A percentile compares a stretch with the other conserved stretches of the same genome.
These are phyloP conservation scores for Cuculus canorus DNA, from an alignment of 2,797 vertebrate species.

Conservation along the genomic window DNA sequence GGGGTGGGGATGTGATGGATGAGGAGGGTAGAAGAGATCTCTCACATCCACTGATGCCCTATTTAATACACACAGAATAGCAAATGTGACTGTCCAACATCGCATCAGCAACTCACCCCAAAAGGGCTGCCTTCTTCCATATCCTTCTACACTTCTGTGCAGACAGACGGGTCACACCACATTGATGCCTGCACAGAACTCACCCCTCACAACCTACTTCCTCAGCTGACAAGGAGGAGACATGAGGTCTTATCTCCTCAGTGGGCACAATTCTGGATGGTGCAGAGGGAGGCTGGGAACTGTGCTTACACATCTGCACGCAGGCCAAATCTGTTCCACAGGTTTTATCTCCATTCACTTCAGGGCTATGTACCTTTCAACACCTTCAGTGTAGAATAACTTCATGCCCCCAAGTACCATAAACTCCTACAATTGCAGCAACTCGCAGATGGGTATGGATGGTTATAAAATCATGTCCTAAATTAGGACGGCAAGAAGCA, in stretches of 20 bases:
- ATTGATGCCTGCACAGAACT: background rate
- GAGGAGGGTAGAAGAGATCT: background rate
- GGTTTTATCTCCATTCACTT: background rate
- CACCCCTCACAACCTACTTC: background rate
- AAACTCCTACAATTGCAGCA: slow-evolving; percentile 1
- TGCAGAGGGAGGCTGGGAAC: background rate
- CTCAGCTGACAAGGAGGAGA: slow-evolving; percentile 4
- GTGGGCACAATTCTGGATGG: rapidly evolving
- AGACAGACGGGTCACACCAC: background rate
- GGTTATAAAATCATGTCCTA: slow-evolving; percentile 45
- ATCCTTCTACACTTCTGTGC: rapidly evolving
- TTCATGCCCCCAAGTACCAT: background rate
- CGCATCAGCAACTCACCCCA: background rate
- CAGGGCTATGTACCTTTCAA: background rate
- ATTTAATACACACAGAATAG: background rate
- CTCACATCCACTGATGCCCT: background rate
- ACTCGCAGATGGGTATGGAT: slow-evolving; percentile 25
- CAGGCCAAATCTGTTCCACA: background rate
- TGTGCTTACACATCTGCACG: rapidly evolving
- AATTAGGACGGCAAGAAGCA: slow-evolving; percentile 57
- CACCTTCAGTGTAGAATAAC: background rate
- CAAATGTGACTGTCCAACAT: background rate
- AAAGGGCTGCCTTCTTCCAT: background rate
- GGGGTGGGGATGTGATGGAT: background rate
- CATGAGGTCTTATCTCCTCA: background rate